A percentile compares a stretch with the other conserved stretches of the same genome.
Conservation (phyloP, 2,888 invertebrate species). For the Drosophila paracracens region DNA sequence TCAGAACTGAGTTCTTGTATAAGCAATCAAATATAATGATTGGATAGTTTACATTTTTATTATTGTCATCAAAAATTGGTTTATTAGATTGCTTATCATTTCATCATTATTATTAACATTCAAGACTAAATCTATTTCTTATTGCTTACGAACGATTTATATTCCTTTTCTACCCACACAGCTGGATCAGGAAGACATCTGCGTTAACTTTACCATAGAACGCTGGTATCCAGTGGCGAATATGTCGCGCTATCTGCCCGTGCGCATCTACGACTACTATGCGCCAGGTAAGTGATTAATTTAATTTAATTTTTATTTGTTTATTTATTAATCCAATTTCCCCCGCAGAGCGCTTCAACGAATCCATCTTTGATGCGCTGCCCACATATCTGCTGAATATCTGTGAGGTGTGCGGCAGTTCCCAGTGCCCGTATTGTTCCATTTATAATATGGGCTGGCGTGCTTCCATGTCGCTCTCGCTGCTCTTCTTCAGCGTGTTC, state of each 20-base stretch:
- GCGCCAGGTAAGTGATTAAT: slow-evolving; percentile 90
- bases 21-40: too few relatives aligned
- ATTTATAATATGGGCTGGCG: slow-evolving; percentile 89
- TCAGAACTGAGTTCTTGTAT: too few relatives aligned
- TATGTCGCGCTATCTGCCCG: slow-evolving; percentile 96
- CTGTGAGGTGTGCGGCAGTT: slow-evolving; percentile 97
- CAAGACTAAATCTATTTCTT: not conserved
- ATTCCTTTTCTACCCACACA: slow-evolving; percentile 79
- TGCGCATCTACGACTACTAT: slow-evolving; percentile 97
- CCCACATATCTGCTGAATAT: slow-evolving; percentile 95
- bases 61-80: too few relatives aligned
- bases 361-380: slow-evolving; percentile 94
- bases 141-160: not conserved
- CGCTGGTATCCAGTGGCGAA: slow-evolving; percentile 98
- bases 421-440: slow-evolving; percentile 96
- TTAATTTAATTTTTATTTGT: not conserved
- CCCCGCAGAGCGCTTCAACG: slow-evolving; percentile 93
- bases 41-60: too few relatives aligned
- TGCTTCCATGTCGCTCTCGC: slow-evolving; percentile 78
- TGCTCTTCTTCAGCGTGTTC: slow-evolving; percentile 81
- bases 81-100: not conserved
- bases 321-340: not conserved
- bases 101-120: not conserved
- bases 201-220: slow-evolving; percentile 96
- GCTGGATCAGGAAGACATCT: slow-evolving; percentile 93